Conservation (phyloP, 2,113 vertebrate genomes). For the Stegastes partitus region DNA sequence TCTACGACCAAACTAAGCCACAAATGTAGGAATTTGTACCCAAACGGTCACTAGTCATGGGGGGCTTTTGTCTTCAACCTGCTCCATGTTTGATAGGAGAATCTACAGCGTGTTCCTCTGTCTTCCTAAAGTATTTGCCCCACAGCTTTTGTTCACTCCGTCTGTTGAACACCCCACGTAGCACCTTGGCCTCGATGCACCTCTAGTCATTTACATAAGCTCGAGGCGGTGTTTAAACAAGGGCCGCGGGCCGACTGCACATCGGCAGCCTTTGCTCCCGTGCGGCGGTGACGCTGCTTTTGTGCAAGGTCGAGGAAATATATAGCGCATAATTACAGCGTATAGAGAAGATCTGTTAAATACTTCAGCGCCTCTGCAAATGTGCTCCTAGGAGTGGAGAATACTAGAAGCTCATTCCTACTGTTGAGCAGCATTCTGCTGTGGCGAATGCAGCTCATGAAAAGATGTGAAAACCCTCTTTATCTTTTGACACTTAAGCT, state of each 20-base stretch:
- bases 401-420: neutral
- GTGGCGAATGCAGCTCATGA: too few species aligned
- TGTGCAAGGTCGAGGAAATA: neutral
- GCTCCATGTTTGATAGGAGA: neutral
- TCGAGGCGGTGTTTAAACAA: conserved; percentile 21
- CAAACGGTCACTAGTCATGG: neutral
- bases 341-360: neutral
- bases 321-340: neutral
- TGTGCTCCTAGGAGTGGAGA: neutral
- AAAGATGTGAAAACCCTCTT: neutral
- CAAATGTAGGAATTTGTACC: neutral
- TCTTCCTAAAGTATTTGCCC: neutral
- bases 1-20: neutral
- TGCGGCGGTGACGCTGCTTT: neutral
- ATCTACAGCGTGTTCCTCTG: neutral
- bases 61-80: neutral
- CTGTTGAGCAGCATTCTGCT: neutral
- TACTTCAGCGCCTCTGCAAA: neutral
- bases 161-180: neutral
- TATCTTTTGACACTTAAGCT: conserved; percentile 1
- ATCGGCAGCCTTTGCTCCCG: conserved; percentile 35
- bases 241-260: neutral
- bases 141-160: conserved; percentile 11
- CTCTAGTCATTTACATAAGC: conserved; percentile 33
- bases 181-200: conserved; percentile 26